phyloP scores from a whole-genome alignment of 2,888 invertebrate genomes.

The Netelia fuscicornis region DNA sequence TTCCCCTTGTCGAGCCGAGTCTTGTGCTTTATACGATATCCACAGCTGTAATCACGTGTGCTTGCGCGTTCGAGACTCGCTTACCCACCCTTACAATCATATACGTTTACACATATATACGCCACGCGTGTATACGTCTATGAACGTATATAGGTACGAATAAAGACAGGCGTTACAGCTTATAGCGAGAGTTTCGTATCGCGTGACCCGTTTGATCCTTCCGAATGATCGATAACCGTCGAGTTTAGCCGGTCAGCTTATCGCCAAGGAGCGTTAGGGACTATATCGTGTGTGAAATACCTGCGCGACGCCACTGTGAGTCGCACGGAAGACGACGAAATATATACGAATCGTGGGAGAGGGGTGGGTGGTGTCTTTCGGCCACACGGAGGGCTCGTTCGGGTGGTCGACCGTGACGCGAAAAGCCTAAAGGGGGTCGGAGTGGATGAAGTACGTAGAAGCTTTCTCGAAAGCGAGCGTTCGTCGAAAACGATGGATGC shows the following conservation, averaged over 20 bases:
- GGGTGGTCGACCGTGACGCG: slow-evolving; percentile 34
- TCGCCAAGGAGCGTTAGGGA: slow-evolving; percentile 60
- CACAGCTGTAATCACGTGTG: slow-evolving; percentile 51
- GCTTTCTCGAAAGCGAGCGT: slow-evolving; percentile 12
- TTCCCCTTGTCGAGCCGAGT: slow-evolving; percentile 43
- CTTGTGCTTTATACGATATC: slow-evolving; percentile 16
- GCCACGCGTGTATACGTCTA: background rate
- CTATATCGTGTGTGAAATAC: slow-evolving; percentile 57
- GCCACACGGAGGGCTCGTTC: background rate
- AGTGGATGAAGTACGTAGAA: slow-evolving; percentile 7
- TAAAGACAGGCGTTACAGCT: slow-evolving; percentile 22
- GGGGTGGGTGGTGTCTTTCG: slow-evolving; percentile 4
- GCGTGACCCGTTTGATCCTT: slow-evolving; percentile 75
- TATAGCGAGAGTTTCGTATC: slow-evolving; percentile 60
- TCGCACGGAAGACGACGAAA: slow-evolving; percentile 55
- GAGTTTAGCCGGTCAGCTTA: slow-evolving; percentile 73
- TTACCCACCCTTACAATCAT: slow-evolving; percentile 36
- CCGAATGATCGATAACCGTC: slow-evolving; percentile 71
- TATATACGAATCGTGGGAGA: background rate
- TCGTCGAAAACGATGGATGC: background rate
- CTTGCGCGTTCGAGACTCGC: slow-evolving; percentile 56
- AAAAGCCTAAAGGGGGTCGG: slow-evolving; percentile 8
- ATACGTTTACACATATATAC: background rate
- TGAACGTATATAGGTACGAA: slow-evolving; percentile 1
- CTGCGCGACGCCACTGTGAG: slow-evolving; percentile 46